Conservation (phyloP, 2,113 vertebrate genomes). For the Microtus ochrogaster region DNA sequence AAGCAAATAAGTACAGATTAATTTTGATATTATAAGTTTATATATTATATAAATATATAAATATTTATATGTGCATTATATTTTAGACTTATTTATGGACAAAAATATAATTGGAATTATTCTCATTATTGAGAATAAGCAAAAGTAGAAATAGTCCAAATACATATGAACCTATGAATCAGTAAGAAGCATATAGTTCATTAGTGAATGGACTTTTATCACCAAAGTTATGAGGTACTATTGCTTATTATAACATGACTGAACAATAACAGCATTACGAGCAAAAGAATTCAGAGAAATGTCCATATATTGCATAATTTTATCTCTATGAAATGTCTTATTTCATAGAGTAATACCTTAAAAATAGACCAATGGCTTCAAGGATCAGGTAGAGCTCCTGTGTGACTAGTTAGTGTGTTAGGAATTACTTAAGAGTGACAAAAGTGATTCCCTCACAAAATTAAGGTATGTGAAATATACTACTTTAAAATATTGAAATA, state of each 20-base stretch:
- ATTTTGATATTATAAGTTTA: not conserved
- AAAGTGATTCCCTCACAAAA: not conserved
- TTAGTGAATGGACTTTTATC: not conserved
- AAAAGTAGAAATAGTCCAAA: not conserved
- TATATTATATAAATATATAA: too few species aligned
- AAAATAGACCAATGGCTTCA: not conserved
- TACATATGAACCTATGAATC: not conserved
- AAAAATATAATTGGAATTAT: not conserved
- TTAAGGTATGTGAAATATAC: not conserved
- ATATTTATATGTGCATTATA: not conserved
- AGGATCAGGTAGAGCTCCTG: not conserved
- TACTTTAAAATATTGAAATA: not conserved
- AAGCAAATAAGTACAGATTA: not conserved
- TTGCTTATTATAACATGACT: not conserved
- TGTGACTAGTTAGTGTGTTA: not conserved
- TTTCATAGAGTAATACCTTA: not conserved
- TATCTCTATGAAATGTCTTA: not conserved
- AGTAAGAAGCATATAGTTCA: not conserved
- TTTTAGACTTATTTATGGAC: not conserved
- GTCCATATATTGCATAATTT: not conserved
- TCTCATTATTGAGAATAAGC: not conserved
- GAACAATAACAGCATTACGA: not conserved
- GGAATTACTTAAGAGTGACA: not conserved
- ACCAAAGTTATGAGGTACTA: not conserved
- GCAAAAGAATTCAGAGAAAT: not conserved